Evolutionary conservation across 2,888 invertebrate genomes (phyloP), one percentile per base, ranked within the genome.

Genomic region (Brenthis ino): DNA sequence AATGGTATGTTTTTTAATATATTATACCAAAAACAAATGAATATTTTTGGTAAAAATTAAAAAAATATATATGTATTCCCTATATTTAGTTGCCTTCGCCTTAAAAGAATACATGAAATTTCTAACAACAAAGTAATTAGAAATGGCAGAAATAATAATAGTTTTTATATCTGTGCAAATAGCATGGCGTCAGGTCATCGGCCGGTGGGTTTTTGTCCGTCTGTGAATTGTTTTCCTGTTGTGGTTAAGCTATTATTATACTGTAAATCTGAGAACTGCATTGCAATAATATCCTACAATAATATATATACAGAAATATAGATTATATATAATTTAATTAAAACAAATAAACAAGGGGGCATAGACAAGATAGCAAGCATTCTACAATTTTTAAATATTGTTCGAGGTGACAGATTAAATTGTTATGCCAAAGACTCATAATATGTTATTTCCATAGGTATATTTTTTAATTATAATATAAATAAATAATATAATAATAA

Each of bases 211-310:
- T 71, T 71, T 71, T 68, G 56, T 71, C 58, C 50, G 66, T 67
- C 69, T 64, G 66, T 64, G 55, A 56, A 67, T 67, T 63, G 61
- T 71, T 71, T 71, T 71, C 71, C 71, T 71, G 69, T 69, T 71
- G 71, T 20, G 69, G 68, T 69, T 64, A 50, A 37, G 60, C 65
- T 66, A 69, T 66, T 66, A 65, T 69, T 64, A 16, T 57, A 57
- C 47, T 28, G 57, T 48, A 56, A 61, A 67, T 55, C 56, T 54
- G 61, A 56, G 56, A 56, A 56, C 47, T 60, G 48, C 16, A 67
- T 60, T 37, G 48, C 37, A 61, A 56, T 20, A 28, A 28, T 28
- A 28, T 4, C 28, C 28, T 28, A 28, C 4, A 37, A 28, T 53
- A 4, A 20, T 20, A 20, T 53, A 53, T 20, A 37, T 16, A 13